These are phyloP conservation scores for Eilema griseolum DNA, from an alignment of 2,888 invertebrate species.

Conservation along the genomic window DNA sequence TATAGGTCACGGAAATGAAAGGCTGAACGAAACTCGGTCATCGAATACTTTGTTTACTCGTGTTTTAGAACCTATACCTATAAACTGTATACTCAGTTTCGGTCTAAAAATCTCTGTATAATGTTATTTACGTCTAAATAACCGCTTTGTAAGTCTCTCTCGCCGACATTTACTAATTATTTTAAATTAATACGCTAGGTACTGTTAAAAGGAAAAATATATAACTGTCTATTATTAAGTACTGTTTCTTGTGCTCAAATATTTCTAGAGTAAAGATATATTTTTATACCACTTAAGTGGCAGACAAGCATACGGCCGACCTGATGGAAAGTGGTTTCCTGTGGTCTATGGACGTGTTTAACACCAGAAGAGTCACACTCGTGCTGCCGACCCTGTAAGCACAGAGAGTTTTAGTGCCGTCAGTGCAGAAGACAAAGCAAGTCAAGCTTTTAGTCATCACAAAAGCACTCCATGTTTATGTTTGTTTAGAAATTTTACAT, in stretches of 20 bases:
- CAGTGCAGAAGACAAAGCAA: too few species aligned
- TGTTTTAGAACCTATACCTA: not conserved
- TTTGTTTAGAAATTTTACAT: too few species aligned
- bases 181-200: not conserved
- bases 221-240: not conserved
- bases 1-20: not conserved
- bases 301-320: too few species aligned
- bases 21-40: not conserved
- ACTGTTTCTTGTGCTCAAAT: not conserved
- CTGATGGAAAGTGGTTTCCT: too few species aligned
- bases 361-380: too few species aligned
- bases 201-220: not conserved
- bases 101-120: conserved; percentile 2
- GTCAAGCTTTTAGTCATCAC: too few species aligned
- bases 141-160: not conserved
- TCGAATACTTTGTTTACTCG: not conserved
- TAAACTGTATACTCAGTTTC: not conserved
- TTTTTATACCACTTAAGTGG: too few species aligned
- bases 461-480: too few species aligned
- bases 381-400: too few species aligned
- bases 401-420: too few species aligned
- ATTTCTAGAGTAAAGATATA: not conserved
- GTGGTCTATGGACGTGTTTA: too few species aligned
- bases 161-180: not conserved
- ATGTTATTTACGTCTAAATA: not conserved